Conservation (phyloP, 2,113 vertebrate genomes). For the Excalfactoria chinensis region DNA sequence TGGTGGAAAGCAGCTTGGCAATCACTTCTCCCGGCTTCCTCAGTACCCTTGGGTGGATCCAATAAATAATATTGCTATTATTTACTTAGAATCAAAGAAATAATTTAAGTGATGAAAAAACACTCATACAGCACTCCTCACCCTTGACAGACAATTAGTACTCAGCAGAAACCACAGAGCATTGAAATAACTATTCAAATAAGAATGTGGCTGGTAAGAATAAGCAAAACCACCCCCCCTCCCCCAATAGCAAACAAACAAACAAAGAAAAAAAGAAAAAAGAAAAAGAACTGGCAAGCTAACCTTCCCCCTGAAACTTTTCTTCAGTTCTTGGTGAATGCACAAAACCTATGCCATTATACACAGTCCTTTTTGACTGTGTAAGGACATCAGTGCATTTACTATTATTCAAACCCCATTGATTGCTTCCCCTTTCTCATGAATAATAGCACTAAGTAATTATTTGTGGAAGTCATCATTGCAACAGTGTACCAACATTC, state of each 20-base stretch:
- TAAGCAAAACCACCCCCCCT: background rate
- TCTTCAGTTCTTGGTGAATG: background rate
- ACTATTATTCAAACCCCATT: background rate
- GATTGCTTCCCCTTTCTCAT: background rate
- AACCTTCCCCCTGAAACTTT: background rate
- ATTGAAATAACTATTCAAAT: constrained; percentile 9
- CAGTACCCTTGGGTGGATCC: too few species aligned
- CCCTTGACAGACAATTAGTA: background rate
- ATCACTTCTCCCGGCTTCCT: too few species aligned
- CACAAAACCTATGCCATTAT: background rate
- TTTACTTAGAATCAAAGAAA: background rate
- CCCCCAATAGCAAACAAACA: background rate
- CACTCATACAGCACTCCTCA: background rate
- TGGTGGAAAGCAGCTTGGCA: too few species aligned
- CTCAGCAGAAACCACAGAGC: background rate
- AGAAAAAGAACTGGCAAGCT: background rate
- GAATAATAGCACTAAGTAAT: background rate
- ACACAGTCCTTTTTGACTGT: background rate
- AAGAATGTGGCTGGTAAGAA: background rate
- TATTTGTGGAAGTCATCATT: background rate
- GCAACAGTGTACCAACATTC: background rate
- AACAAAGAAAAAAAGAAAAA: background rate
- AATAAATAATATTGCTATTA: background rate
- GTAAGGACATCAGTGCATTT: background rate
- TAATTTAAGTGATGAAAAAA: background rate